Base-by-base conservation (phyloP, 2,888 invertebrate genomes). In the Bombylius major region DNA sequence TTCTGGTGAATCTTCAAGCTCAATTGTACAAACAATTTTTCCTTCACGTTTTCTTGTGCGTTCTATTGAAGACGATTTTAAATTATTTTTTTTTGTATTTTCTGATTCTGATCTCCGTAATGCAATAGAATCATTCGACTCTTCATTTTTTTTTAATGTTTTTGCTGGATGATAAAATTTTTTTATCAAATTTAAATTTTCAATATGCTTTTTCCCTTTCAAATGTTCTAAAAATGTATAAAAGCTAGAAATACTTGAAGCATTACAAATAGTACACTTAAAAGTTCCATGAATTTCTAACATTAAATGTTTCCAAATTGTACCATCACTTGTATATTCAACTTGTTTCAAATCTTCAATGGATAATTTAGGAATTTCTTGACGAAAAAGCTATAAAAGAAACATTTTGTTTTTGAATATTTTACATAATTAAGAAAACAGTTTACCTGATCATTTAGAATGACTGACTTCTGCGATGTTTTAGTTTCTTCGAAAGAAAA, bases 151-250 rank as follows among this genome's bases (percentile, higher is more conserved):
- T n/a, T 42, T 34, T 13, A 12, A 5, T 33, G 54, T 54, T 8
- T 13, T 32, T 45, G 13, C n/a, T 32, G 54, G 54, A 36, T 54
- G 54, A 33, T 23, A 65, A 1, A 70, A 58, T 51, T 64, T 60
- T 3, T 61, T 56, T 0, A 65, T 63, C 5, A 42, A 39, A n/a
- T 58, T 56, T 61, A 69, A 62, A 55, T 62, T 63, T 5, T 54
- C 5, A 42, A 61, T 60, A 61, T 72, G 72, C 54, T 66, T 69
- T 47, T 65, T 71, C 0, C 70, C 70, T 54, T 56, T 56, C 7
- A 72, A 54, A 60, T 71, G 71, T 14, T 63, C 61, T 36, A 60
- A 50, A 23, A 71, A 60, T 58, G 65, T 50, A 23, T 50, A 46
- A 32, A 50, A 7, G 11, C 44, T 50, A 14, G 36, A 23, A 36